Evolutionary conservation across 2,888 invertebrate genomes (phyloP).

Genomic region (Leptinotarsa peninsularis): DNA sequence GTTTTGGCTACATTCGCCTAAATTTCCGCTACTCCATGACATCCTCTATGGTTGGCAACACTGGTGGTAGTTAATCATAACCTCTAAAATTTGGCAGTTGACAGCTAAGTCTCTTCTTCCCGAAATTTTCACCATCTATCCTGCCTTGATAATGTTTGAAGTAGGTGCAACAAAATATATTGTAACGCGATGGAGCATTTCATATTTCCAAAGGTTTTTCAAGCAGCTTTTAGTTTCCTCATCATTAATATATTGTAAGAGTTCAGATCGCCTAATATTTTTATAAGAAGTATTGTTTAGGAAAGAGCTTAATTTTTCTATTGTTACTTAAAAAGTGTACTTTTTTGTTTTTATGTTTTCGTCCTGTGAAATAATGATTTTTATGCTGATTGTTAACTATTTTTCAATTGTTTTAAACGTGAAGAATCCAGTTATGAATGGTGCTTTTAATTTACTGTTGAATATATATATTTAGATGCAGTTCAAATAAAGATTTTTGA

Average conservation of each 20-base stretch:
- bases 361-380: conserved; percentile 32
- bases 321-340: conserved; percentile 37
- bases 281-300: conserved; percentile 42
- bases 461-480: conserved; percentile 45
- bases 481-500: conserved; percentile 47
- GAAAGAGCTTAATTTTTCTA: conserved; percentile 29
- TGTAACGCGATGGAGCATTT: conserved; percentile 14
- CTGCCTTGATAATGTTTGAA: too few species aligned
- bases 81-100: too few species aligned
- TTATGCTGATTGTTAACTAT: conserved; percentile 42
- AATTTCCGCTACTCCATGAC: too few species aligned
- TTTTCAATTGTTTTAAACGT: conserved; percentile 41
- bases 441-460: conserved; percentile 47
- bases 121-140: too few species aligned
- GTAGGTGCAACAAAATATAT: not conserved
- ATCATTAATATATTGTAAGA: conserved; percentile 8
- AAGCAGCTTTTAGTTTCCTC: conserved; percentile 24
- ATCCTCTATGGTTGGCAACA: too few species aligned
- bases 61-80: too few species aligned
- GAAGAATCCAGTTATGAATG: conserved; percentile 42
- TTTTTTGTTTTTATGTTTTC: conserved; percentile 35
- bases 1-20: too few species aligned
- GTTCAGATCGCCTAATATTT: conserved; percentile 40
- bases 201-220: conserved; percentile 28
- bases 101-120: too few species aligned